A percentile compares a stretch with the other conserved stretches of the same genome.
Evolutionary conservation across 2,113 vertebrate genomes (phyloP).

Genomic region (Upupa epops): DNA sequence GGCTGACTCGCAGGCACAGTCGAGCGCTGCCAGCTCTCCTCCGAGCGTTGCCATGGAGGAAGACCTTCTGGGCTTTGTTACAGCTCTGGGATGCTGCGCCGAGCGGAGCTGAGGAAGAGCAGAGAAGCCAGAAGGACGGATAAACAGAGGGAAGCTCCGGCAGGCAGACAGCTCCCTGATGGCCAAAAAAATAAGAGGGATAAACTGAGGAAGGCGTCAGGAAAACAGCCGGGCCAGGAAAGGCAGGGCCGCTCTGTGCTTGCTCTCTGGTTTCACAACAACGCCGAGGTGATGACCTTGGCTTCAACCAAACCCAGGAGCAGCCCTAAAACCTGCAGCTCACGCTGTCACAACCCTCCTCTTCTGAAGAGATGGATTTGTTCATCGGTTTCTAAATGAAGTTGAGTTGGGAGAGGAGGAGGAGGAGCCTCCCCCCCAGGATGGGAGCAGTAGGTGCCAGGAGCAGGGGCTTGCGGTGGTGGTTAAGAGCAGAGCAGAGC

Average conservation of each 20-base stretch:
- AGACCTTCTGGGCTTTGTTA: conserved; percentile 34
- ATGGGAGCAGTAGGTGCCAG: background rate
- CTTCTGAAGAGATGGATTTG: background rate
- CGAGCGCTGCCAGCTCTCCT: background rate
- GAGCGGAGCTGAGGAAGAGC: background rate
- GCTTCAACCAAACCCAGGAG: background rate
- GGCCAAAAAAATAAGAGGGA: background rate
- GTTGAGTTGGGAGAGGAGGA: background rate
- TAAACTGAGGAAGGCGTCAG: conserved; percentile 15
- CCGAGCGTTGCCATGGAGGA: background rate
- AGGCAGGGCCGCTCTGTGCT: background rate
- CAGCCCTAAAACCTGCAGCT: background rate
- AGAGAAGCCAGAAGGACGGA: background rate
- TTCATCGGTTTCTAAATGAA: background rate
- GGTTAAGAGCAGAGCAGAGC: background rate
- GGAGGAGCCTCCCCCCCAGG: too few relatives aligned
- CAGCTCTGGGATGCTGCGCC: background rate
- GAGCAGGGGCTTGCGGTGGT: background rate
- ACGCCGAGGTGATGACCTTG: background rate
- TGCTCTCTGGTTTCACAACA: background rate
- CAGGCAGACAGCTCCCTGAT: background rate
- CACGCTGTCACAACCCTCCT: background rate
- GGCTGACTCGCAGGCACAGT: background rate
- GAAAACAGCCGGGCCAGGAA: background rate
- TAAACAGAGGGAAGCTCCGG: background rate